Evolutionary conservation across 2,113 vertebrate genomes (phyloP).

Genomic region (Rhynchomys soricoides): DNA sequence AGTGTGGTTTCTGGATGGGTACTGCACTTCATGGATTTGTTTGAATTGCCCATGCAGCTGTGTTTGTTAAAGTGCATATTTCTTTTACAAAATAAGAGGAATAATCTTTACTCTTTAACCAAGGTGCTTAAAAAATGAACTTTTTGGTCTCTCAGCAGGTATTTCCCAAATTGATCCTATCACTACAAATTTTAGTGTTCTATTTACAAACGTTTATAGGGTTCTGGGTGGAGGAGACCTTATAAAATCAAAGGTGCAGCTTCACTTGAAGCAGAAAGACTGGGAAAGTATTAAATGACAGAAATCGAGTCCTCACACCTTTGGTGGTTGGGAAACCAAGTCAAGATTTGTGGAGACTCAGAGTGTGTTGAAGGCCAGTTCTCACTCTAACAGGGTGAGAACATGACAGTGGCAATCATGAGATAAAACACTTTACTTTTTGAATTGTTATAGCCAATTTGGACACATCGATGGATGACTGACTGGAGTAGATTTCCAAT

Average conservation of each 20-base stretch:
- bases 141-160: conserved; percentile 87
- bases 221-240: conserved; percentile 75
- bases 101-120: conserved; percentile 88
- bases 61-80: conserved; percentile 88
- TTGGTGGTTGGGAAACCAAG: background rate
- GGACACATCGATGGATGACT: too few species aligned
- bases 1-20: conserved; percentile 79
- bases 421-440: too few species aligned
- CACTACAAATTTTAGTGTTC: conserved; percentile 81
- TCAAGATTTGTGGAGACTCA: background rate
- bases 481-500: too few species aligned
- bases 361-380: background rate
- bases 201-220: conserved; percentile 84
- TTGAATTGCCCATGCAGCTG: conserved; percentile 82
- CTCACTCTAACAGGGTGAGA: background rate
- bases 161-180: conserved; percentile 76
- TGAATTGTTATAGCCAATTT: too few species aligned
- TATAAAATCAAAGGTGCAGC: conserved; percentile 83
- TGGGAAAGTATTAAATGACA: background rate
- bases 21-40: conserved; percentile 79
- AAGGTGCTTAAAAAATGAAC: conserved; percentile 84
- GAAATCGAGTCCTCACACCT: background rate
- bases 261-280: conserved; percentile 81
- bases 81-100: conserved; percentile 89
- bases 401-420: too few species aligned